A percentile compares a stretch with the other conserved stretches of the same genome.
Conservation (phyloP, 2,113 vertebrate species). For the Myrmecobius fasciatus region DNA sequence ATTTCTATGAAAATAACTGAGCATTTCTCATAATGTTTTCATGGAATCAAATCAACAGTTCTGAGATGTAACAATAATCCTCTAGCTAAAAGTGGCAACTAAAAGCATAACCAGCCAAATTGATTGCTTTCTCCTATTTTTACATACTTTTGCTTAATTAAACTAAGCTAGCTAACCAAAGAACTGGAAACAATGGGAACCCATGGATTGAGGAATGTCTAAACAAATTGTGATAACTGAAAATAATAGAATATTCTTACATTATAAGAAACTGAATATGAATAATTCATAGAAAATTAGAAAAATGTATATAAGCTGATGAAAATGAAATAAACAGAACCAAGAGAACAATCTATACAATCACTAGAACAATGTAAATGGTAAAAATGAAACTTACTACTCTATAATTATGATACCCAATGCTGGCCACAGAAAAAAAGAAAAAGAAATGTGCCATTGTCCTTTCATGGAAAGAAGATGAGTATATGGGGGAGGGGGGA, state of each 20-base stretch:
- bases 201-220: background rate
- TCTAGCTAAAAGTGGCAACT: background rate
- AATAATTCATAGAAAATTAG: background rate
- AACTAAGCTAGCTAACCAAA: slow-evolving; percentile 11
- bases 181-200: background rate
- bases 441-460: background rate
- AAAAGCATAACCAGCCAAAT: background rate
- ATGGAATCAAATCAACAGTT: background rate
- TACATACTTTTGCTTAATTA: slow-evolving; percentile 9
- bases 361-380: background rate
- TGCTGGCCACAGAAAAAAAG: background rate
- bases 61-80: background rate
- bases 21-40: background rate
- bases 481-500: background rate
- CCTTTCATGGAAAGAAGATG: background rate
- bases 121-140: background rate
- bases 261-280: background rate
- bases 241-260: background rate
- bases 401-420: background rate
- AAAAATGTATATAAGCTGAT: background rate
- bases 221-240: background rate
- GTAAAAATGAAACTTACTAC: background rate
- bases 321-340: background rate
- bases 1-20: background rate
- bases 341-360: background rate